Evolutionary conservation across 1,140 invertebrate species (phyloP), one percentile per base, ranked within the genome.

Genomic region (Riptortus pedestris): DNA sequence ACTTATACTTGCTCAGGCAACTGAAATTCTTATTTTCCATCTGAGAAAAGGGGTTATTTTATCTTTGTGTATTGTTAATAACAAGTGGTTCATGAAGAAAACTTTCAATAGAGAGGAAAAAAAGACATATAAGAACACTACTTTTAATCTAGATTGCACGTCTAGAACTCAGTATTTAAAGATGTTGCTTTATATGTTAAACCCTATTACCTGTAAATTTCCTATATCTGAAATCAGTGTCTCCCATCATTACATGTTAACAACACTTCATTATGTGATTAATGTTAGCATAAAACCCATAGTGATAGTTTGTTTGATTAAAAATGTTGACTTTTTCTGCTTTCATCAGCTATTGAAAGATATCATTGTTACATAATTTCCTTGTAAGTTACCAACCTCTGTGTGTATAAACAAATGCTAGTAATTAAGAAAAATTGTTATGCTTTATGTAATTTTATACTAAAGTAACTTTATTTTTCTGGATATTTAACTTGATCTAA

Each of bases 1-100:
- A 65, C 63, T 65, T 65, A 65, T 24, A 28, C 22, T 24, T 65
- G 33, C 31, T 65, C 52, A 33, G 20, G 60, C 26, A 62, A 24
- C 14, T 59, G 24, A 55, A 55, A 26, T 9, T 24, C 16, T 24
- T 24, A 55, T 55, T 24, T 11, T 24, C n/a, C n/a, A n/a, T n/a
- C n/a, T n/a, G n/a, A n/a, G n/a, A n/a, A n/a, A n/a, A 38, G 5
- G 14, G 31, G 14, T 38, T 14, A 38, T 14, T 7, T 38, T 38
- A 38, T 38, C 31, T 38, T 38, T 38, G 31, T 38, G 31, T 38
- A 38, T 38, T 14, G 14, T 7, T 38, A 38, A 38, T 38, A 7
- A 38, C 31, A 5, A 7, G 14, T 14, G 5, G 5, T 14, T 14
- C 31, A 38, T 38, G 14, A 14, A 38, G 14, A 5, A 38, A 38